These are phyloP conservation scores for Macrostomum lignano DNA, from an alignment of 1,140 invertebrate genomes.

Conservation along the genomic window DNA sequence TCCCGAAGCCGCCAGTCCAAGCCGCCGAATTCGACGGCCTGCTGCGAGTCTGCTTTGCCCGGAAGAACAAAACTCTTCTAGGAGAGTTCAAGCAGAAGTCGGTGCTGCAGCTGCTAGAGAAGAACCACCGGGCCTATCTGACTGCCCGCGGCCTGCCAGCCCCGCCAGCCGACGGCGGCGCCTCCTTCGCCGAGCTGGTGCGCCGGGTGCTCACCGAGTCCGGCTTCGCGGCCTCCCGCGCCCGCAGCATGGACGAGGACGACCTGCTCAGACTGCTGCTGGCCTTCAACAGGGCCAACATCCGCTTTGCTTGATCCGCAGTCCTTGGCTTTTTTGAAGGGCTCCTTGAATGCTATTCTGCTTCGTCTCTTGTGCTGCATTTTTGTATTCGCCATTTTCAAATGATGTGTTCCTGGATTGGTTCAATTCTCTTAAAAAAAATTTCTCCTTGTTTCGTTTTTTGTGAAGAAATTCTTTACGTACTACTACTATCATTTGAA, in stretches of 20 bases:
- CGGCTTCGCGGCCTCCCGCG: conserved; percentile 44
- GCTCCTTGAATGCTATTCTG: no score
- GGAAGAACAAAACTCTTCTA: conserved; percentile 73
- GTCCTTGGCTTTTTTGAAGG: no score
- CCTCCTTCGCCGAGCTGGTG: conserved; percentile 55
- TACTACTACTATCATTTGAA: no score
- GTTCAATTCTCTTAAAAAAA: no score
- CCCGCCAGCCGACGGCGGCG: no score
- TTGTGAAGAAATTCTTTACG: no score
- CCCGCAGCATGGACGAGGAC: conserved; percentile 75
- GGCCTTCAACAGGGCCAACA: conserved; percentile 55
- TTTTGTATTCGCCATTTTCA: no score
- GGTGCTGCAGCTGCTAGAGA: neutral
- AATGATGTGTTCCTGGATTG: no score
- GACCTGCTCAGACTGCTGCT: conserved; percentile 67
- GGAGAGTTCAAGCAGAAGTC: conserved; percentile 40
- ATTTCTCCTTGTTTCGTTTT: no score
- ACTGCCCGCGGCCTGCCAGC: conserved; percentile 1
- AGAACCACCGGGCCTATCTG: conserved; percentile 3
- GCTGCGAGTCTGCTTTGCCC: conserved; percentile 62
- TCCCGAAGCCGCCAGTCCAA: conserved; percentile 77
- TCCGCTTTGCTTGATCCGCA: conserved; percentile 57
- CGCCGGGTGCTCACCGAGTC: conserved; percentile 39
- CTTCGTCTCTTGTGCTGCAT: no score
- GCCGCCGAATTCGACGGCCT: conserved; percentile 92